Base-by-base conservation (phyloP, 2,113 vertebrate species). In the Amphilophus citrinellus region DNA sequence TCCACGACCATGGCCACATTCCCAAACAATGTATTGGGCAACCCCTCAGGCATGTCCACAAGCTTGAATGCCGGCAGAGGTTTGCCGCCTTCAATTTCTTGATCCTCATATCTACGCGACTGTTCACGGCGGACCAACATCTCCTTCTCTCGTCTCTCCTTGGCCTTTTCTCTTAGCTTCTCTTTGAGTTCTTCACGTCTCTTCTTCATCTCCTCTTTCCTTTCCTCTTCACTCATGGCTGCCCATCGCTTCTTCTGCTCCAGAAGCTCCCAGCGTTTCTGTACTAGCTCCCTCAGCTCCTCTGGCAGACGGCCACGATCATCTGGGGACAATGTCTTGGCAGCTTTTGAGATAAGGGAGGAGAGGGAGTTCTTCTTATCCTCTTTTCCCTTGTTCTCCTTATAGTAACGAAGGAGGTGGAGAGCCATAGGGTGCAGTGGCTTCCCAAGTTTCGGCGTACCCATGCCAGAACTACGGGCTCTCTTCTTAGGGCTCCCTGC, bases 1-100 rank as follows among this genome's bases (percentile, higher is more conserved):
- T 99, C 98, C 14, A 97, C 96, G 0, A 99, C 97, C 97, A 99
- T 97, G 56, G 98, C 98, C 0, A 99, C 96, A 0, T 99, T 97
- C 2, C 98, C 98, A 68, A 99, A 99, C 27, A 99, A 96, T 0
- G 98, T 95, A 79, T 99, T 99, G 77, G 98, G 98, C 83, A 99
- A 91, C 1, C 98, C 98, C 84, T 99, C 98, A 0, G 98, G 98
- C 86, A 98, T 99, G 92, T 99, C 98, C 30, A 98, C 97, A 32
- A 99, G 95, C 63, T 96, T 96, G 89, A 99, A 99, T 0, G 93
- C 13, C 0, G 98, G 98, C 80, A 99, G 84, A 10, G 35, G 88
- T 82, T 96, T 97, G 61, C 98, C 98, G 6, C 96, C 98, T 39
- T 94, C 85, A 2, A 99, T 94, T 78, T 98, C 98, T 85, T 98